A percentile compares a stretch with the other conserved stretches of the same genome.
Conservation (phyloP, 2,888 invertebrate genomes). For the Lasiommata megera region DNA sequence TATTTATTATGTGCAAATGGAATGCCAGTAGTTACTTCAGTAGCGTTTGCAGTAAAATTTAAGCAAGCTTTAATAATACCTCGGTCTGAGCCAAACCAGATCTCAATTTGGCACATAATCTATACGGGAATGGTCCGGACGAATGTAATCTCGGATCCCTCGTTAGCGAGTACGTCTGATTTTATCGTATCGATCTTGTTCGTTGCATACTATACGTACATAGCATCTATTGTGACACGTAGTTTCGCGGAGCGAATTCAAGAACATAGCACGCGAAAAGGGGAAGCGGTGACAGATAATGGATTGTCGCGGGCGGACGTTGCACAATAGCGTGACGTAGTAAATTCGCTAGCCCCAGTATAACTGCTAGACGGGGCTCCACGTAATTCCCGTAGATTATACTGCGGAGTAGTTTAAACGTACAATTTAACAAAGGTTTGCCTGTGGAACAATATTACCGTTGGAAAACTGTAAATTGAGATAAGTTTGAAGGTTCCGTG, state of each 20-base stretch:
- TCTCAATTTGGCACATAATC: slow-evolving; percentile 5
- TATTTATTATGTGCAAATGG: background rate
- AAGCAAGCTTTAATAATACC: background rate
- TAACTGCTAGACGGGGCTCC: slow-evolving; percentile 11
- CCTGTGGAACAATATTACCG: background rate
- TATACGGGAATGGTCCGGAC: background rate
- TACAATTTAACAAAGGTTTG: background rate
- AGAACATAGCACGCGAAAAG: slow-evolving; percentile 32
- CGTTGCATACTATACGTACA: background rate
- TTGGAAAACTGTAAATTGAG: background rate
- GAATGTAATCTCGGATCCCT: background rate
- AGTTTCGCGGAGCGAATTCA: slow-evolving; percentile 19
- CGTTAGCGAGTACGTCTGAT: slow-evolving; percentile 2
- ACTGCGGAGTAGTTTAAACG: slow-evolving; percentile 1
- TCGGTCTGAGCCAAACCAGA: slow-evolving; percentile 10
- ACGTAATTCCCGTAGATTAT: slow-evolving; percentile 3
- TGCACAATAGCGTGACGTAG: slow-evolving; percentile 24
- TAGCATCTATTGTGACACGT: slow-evolving; percentile 11
- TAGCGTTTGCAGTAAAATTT: background rate
- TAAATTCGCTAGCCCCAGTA: slow-evolving; percentile 12
- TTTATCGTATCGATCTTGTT: background rate
- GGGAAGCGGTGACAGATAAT: slow-evolving; percentile 35
- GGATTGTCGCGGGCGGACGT: slow-evolving; percentile 24
- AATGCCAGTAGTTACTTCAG: background rate
- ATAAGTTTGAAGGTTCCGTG: background rate